Conservation (phyloP, 2,113 vertebrate genomes). For the Piliocolobus tephrosceles region DNA sequence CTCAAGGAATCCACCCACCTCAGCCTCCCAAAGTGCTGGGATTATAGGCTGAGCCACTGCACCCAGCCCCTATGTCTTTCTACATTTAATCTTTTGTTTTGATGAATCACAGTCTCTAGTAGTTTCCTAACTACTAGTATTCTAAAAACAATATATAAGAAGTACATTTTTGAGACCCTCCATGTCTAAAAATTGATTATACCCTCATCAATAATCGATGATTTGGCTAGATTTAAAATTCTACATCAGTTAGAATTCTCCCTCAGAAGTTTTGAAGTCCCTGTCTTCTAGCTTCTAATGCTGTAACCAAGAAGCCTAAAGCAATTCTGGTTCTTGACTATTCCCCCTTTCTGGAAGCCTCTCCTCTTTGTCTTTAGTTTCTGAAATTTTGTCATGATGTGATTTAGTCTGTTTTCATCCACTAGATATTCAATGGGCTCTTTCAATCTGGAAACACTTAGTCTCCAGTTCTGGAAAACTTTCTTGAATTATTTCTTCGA, state of each 20-base stretch:
- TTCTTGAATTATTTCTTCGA: background rate
- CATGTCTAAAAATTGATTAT: background rate
- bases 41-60: no score
- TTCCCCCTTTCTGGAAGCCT: background rate
- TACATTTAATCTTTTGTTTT: background rate
- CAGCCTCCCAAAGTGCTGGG: no score
- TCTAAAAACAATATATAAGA: background rate
- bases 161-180: background rate
- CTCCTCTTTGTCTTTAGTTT: background rate
- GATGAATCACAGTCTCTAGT: background rate
- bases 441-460: background rate
- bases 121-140: background rate
- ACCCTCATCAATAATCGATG: background rate
- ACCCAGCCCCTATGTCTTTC: background rate
- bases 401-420: background rate
- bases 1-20: no score
- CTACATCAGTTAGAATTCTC: background rate
- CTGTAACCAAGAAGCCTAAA: background rate
- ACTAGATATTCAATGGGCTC: background rate
- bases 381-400: background rate
- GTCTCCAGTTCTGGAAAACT: background rate
- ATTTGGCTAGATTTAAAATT: conserved; percentile 2
- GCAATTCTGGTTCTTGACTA: background rate
- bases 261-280: background rate
- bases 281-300: background rate